phyloP scores from a whole-genome alignment of 2,113 vertebrate species.

The Pluvianellus socialis region DNA sequence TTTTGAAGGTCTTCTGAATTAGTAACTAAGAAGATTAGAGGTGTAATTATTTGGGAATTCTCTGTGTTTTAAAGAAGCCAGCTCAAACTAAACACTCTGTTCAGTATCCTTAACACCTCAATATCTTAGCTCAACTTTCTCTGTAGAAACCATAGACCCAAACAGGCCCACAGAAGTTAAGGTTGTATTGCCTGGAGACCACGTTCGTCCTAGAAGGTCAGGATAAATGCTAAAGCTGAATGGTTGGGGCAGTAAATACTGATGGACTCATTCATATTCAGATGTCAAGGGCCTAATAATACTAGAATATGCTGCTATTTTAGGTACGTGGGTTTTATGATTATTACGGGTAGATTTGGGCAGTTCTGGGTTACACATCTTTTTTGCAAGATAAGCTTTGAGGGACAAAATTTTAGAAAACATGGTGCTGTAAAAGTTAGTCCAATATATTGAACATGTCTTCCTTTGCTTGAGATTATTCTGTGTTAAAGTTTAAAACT shows the following conservation, averaged over 20 bases:
- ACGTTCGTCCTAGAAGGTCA: background rate
- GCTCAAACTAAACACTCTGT: background rate
- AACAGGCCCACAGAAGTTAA: background rate
- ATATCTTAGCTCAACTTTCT: background rate
- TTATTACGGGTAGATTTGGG: background rate
- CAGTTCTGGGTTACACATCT: background rate
- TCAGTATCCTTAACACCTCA: background rate
- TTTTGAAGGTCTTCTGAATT: background rate
- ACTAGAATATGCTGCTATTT: background rate
- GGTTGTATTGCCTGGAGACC: rapidly evolving
- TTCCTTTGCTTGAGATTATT: background rate
- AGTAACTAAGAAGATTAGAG: background rate
- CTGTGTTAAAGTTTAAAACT: background rate
- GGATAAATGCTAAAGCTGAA: background rate
- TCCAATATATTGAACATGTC: background rate
- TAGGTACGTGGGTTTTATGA: background rate
- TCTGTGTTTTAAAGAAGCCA: background rate
- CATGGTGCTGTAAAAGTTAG: background rate
- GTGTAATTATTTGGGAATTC: background rate
- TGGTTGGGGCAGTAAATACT: background rate
- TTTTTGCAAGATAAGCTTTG: background rate
- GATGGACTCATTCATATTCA: background rate
- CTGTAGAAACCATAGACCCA: background rate
- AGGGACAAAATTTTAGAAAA: background rate
- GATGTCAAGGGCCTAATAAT: background rate